Conservation (phyloP, 2,888 invertebrate genomes). For the Hoplodrina ambigua region DNA sequence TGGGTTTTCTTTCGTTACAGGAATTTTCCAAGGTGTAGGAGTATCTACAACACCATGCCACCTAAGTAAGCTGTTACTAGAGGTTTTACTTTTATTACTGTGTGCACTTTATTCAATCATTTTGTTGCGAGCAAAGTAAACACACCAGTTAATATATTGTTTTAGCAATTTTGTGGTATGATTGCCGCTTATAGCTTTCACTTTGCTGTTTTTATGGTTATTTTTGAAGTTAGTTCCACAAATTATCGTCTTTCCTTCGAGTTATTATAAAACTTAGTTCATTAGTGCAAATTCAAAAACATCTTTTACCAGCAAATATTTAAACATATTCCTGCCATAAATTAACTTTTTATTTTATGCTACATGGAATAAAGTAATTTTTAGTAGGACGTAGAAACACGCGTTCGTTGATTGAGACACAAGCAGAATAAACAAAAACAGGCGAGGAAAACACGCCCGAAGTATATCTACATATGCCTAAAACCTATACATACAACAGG, state of each 20-base stretch:
- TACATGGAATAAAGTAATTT: conserved; percentile 31
- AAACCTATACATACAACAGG: conserved; percentile 34
- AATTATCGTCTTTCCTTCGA: conserved; percentile 21
- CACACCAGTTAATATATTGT: conserved; percentile 41
- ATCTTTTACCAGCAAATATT: conserved; percentile 16
- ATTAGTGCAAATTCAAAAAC: conserved; percentile 9
- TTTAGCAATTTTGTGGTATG: conserved; percentile 45
- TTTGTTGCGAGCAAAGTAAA: conserved; percentile 47
- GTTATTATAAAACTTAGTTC: conserved; percentile 32
- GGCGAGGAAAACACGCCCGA: conserved; percentile 23
- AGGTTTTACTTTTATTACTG: conserved; percentile 41
- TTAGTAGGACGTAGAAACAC: conserved; percentile 16
- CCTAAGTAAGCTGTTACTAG: conserved; percentile 85
- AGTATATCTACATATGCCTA: conserved; percentile 1
- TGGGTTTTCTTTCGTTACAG: conserved; percentile 85
- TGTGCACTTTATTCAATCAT: conserved; percentile 47
- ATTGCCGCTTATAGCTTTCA: conserved; percentile 49
- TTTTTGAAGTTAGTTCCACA: conserved; percentile 30
- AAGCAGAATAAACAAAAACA: conserved; percentile 27
- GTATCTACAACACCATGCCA: conserved; percentile 83
- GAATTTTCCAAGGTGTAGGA: conserved; percentile 84
- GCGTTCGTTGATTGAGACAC: conserved; percentile 11
- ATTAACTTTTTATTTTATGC: conserved; percentile 35
- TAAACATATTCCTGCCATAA: conserved; percentile 6
- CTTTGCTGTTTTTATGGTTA: conserved; percentile 37